Evolutionary conservation across 2,797 vertebrate genomes (phyloP), one percentile per base, ranked within the genome.

Genomic region (Poecilia velifera): DNA sequence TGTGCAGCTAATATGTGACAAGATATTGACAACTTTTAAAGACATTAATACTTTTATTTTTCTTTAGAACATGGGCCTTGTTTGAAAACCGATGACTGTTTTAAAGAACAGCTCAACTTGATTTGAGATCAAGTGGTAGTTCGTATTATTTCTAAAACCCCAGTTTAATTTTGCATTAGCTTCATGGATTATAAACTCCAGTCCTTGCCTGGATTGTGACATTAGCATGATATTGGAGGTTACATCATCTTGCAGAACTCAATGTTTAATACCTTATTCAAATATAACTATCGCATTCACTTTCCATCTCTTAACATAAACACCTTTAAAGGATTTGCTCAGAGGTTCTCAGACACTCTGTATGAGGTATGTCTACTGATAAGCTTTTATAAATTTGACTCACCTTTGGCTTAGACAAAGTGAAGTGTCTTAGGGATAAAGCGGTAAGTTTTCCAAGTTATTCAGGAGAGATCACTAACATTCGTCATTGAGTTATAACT

Each of bases 291-390:
- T 16, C 3, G 0, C 51, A 79, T 82, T 66, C 78, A 41, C 81
- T 46, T 72, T 49, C 57, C 74, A 51, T 84, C 62, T 82, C 72
- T 82, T 90, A 80, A 87, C 84, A 83, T 68, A 74, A 83, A 89
- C 85, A 82, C 78, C 85, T 90, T 84, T 81, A 62, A 62, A 62
- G 6, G 57, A 62, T 89, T 83, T 80, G 84, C 72, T 84, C 78
- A 82, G 72, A 70, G 47, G 47, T 72, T 83, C 84, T 74, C 47
- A 47, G 78, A 77, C 83, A 43, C 76, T 76, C 73, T 57, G n/a
- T 79, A 81, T 82, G 31, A 14, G 6, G 14, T 20, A 64, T 64
- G 6, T 18, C 81, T 82, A 81, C 77, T 84, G 83, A 88, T 86
- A 80, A 80, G 57, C 53, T 53, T 64, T 83, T 84, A 80, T 81